Base-by-base conservation (phyloP, 2,888 invertebrate genomes). In the Tachina fera region DNA sequence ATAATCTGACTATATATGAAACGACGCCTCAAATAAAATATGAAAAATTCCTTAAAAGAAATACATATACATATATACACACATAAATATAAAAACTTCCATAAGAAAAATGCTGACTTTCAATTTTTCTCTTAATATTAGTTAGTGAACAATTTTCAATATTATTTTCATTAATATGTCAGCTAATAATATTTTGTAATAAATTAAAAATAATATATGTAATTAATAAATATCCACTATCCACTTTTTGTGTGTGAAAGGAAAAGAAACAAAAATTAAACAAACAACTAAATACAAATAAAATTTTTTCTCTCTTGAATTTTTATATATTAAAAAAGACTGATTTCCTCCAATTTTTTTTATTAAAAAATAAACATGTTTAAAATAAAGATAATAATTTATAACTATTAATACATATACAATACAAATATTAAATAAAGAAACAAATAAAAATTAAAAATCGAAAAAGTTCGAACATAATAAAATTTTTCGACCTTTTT, bases 321-420 rank as follows among this genome's bases (percentile, higher is more conserved):
- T 53, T 68, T 79, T 68, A 53, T 60, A 41, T 72, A 72, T 74
- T 74, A 65, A 82, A 91, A 91, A 92, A 92, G 92, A 92, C 92
- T 92, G 92, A 92, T 92, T 92, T 92, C 91, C 83, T 74, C 58
- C 90, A 92, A 91, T 91, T 92, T 91, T 91, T 89, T 89, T 58
- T 60, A 68, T 72, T 63, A 82, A 70, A 47, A 87, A 71, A 63
- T 72, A 67, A 61, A 78, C 49, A 88, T 89, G 80, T 88, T 89
- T 87, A 78, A 83, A 88, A 76, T 84, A 87, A 58, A 63, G 31
- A 58, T 90, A 87, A 88, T 77, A 80, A 71, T 82, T 76, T 83
- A 70, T 81, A 79, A 84, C 47, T 70, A 56, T 19, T 58, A 79
- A 74, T 89, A 89, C 39, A 70, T 58, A 71, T n/a, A 88, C 89